Conservation (phyloP, 1,140 invertebrate genomes). For the Coelopa frigida region DNA sequence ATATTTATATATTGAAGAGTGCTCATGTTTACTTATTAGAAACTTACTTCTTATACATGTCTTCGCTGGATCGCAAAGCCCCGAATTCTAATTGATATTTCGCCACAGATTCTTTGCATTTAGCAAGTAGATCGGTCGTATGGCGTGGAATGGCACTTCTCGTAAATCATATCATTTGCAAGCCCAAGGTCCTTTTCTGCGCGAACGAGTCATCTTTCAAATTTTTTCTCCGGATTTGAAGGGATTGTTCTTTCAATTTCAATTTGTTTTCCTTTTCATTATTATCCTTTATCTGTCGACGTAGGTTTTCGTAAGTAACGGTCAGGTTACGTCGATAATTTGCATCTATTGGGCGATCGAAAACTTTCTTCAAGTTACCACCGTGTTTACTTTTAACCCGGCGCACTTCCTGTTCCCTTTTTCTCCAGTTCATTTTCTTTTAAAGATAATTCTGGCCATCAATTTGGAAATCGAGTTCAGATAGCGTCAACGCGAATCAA, state of each 20-base stretch:
- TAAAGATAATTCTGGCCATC: slow-evolving; percentile 46
- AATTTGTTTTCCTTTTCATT: slow-evolving; percentile 45
- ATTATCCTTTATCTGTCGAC: slow-evolving; percentile 49
- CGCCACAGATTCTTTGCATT: slow-evolving; percentile 35
- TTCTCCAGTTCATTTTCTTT: slow-evolving; percentile 50
- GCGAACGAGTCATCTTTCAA: slow-evolving; percentile 22
- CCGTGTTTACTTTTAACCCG: slow-evolving; percentile 56
- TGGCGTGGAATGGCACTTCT: slow-evolving; percentile 39
- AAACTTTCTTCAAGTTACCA: slow-evolving; percentile 51
- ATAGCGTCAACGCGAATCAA: slow-evolving; percentile 31
- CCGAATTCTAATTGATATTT: slow-evolving; percentile 46
- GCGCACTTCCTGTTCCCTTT: slow-evolving; percentile 49
- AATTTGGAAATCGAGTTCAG: slow-evolving; percentile 42
- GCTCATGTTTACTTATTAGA: too few species aligned
- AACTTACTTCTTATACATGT: slow-evolving; percentile 45
- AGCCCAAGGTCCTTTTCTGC: slow-evolving; percentile 37
- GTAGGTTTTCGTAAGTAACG: slow-evolving; percentile 47
- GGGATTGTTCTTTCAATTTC: slow-evolving; percentile 36
- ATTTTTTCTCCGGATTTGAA: slow-evolving; percentile 34
- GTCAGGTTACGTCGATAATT: slow-evolving; percentile 57
- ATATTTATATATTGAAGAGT: slow-evolving; percentile 17
- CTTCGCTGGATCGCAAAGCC: slow-evolving; percentile 42
- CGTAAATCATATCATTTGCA: slow-evolving; percentile 36
- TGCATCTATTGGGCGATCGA: slow-evolving; percentile 56
- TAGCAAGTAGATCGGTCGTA: slow-evolving; percentile 39